Evolutionary conservation across 2,888 invertebrate genomes (phyloP).

Genomic region (Polydrusus cervinus): DNA sequence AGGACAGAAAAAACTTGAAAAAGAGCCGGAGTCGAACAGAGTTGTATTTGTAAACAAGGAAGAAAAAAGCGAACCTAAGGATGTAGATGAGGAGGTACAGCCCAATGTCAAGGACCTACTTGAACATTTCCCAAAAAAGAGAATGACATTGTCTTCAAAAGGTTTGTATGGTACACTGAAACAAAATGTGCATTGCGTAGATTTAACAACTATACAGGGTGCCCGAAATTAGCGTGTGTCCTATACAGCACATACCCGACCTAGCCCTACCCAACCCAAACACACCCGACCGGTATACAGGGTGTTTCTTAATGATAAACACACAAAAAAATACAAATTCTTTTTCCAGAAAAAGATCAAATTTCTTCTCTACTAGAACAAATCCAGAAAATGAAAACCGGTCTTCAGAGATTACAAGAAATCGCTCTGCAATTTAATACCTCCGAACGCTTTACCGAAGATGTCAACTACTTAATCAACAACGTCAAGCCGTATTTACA

Average conservation of each 20-base stretch:
- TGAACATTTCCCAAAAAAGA: conserved; percentile 53
- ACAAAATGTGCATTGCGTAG: too few species aligned
- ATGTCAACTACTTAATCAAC: conserved; percentile 59
- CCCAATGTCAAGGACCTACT: conserved; percentile 55
- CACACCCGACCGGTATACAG: too few species aligned
- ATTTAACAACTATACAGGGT: too few species aligned
- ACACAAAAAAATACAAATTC: not conserved
- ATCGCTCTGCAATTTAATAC: conserved; percentile 61
- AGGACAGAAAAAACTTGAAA: conserved; percentile 37
- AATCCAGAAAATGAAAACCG: conserved; percentile 63
- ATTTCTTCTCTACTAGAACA: conserved; percentile 58
- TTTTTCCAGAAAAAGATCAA: conserved; percentile 58
- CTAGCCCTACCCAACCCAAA: too few species aligned
- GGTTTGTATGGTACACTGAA: too few species aligned
- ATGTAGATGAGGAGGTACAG: conserved; percentile 43
- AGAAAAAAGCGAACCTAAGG: conserved; percentile 15
- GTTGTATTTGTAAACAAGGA: conserved; percentile 38
- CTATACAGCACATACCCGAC: too few species aligned
- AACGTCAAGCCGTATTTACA: conserved; percentile 55
- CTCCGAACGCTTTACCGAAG: conserved; percentile 60
- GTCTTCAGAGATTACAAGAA: conserved; percentile 62
- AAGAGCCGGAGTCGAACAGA: conserved; percentile 38
- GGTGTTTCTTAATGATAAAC: too few species aligned
- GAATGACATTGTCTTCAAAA: conserved; percentile 51
- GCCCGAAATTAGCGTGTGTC: too few species aligned